Evolutionary conservation across 2,888 invertebrate genomes (phyloP).

Genomic region (Lepidonotus clava): DNA sequence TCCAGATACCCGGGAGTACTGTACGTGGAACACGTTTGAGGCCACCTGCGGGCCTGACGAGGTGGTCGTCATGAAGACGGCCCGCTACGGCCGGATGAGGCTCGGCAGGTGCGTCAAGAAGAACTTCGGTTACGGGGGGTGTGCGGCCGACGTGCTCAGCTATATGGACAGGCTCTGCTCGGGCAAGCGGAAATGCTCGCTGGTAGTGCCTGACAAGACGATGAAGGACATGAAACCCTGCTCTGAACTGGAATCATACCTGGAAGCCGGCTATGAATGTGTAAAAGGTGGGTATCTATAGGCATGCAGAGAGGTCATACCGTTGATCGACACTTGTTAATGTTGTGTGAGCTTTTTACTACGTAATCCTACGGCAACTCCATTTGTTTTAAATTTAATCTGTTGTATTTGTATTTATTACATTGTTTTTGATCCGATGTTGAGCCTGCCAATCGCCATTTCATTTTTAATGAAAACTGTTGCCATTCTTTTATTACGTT

Average conservation of each 20-base stretch:
- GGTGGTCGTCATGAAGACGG: constrained; percentile 47
- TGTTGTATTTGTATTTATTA: too few relatives aligned
- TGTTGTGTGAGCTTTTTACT: too few relatives aligned
- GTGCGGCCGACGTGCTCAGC: constrained; percentile 41
- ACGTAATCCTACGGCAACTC: too few relatives aligned
- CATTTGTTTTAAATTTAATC: too few relatives aligned
- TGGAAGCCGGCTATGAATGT: constrained; percentile 45
- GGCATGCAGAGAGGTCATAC: too few relatives aligned
- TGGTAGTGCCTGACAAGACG: constrained; percentile 48
- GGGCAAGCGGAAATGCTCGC: constrained; percentile 41
- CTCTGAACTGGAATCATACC: constrained; percentile 59
- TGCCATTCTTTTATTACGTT: too few relatives aligned
- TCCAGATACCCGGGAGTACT: constrained; percentile 49
- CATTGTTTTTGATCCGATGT: too few relatives aligned
- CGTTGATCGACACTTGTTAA: too few relatives aligned
- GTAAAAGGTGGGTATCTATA: constrained; percentile 29
- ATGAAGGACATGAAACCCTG: constrained; percentile 53
- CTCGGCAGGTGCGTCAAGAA: constrained; percentile 50
- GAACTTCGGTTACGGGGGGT: constrained; percentile 48
- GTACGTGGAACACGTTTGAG: constrained; percentile 52
- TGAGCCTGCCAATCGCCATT: too few relatives aligned
- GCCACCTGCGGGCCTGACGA: constrained; percentile 45
- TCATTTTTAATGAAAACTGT: too few relatives aligned
- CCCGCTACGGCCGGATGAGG: constrained; percentile 54
- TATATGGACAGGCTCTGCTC: constrained; percentile 52